Evolutionary conservation across 2,113 vertebrate species (phyloP).

Genomic region (Phyllostomus discolor): DNA sequence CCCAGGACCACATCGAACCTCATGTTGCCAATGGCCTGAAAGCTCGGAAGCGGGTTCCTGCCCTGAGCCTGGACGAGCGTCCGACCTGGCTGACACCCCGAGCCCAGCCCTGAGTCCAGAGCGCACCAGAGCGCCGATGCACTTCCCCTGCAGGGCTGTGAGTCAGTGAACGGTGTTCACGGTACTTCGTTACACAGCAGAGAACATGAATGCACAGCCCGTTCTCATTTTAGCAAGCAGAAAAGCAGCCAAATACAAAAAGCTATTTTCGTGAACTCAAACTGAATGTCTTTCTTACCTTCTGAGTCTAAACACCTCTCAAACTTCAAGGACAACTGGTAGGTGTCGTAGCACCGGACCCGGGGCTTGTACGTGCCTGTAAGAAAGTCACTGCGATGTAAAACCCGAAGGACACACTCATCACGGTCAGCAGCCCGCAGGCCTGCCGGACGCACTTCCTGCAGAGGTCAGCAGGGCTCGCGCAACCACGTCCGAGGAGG

Average conservation of each 20-base stretch:
- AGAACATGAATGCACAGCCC: background rate
- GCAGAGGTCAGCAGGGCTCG: background rate
- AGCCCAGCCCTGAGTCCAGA: background rate
- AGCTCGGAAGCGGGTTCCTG: background rate
- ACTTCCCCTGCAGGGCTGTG: background rate
- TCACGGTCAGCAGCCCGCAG: background rate
- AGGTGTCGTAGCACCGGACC: constrained; percentile 94
- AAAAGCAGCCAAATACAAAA: background rate
- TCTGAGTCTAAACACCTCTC: constrained; percentile 97
- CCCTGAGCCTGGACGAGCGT: background rate
- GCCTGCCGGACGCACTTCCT: background rate
- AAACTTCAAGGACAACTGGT: constrained; percentile 97
- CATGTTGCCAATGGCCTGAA: background rate
- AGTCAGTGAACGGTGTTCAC: background rate
- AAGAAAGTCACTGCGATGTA: constrained; percentile 29
- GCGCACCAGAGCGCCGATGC: accelerated
- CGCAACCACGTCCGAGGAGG: background rate
- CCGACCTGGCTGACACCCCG: no score
- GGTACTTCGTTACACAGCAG: background rate
- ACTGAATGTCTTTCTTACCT: constrained; percentile 79
- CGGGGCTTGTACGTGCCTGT: constrained; percentile 97
- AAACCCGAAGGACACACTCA: background rate
- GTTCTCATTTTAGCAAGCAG: background rate
- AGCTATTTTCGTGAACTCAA: background rate
- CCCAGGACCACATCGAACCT: background rate